Evolutionary conservation across 2,113 vertebrate genomes (phyloP).

Genomic region (Brachyhypopomus occidentalis): DNA sequence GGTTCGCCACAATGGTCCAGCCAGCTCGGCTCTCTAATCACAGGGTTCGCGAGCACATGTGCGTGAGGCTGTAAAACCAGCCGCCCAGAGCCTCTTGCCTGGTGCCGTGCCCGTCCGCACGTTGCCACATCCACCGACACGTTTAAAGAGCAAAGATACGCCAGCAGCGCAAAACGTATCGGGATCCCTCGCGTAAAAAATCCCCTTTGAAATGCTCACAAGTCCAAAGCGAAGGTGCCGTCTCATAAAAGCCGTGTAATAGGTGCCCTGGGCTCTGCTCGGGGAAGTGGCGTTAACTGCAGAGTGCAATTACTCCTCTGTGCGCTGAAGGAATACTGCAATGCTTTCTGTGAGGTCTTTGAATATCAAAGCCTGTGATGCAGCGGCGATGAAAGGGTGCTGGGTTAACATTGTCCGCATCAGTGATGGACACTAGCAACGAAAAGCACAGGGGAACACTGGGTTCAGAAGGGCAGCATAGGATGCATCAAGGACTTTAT

Average conservation of each 20-base stretch:
- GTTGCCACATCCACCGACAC: not conserved
- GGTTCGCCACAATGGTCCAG: constrained; percentile 21
- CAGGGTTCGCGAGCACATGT: constrained; percentile 21
- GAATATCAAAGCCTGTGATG: constrained; percentile 22
- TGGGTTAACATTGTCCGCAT: not conserved
- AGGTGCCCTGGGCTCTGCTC: constrained; percentile 9
- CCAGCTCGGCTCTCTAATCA: constrained; percentile 52
- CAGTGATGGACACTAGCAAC: not conserved
- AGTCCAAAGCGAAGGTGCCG: constrained; percentile 18
- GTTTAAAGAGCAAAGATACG: not conserved
- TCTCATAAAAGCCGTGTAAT: constrained; percentile 40
- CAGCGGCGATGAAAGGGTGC: constrained; percentile 1
- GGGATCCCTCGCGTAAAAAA: constrained; percentile 3
- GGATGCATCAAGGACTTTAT: too few species aligned
- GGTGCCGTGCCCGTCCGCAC: not conserved
- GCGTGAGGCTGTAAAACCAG: constrained; percentile 35
- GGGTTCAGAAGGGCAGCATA: too few species aligned
- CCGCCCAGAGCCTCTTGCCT: constrained; percentile 5
- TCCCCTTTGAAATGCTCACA: not conserved
- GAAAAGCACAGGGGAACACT: not conserved
- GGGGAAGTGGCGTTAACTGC: constrained; percentile 41
- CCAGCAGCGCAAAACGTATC: not conserved
- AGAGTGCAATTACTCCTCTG: constrained; percentile 50
- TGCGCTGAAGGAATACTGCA: constrained; percentile 22
- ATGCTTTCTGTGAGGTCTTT: constrained; percentile 52